Base-by-base conservation (phyloP, 1,140 invertebrate species). In the Drosophila grimshawi region DNA sequence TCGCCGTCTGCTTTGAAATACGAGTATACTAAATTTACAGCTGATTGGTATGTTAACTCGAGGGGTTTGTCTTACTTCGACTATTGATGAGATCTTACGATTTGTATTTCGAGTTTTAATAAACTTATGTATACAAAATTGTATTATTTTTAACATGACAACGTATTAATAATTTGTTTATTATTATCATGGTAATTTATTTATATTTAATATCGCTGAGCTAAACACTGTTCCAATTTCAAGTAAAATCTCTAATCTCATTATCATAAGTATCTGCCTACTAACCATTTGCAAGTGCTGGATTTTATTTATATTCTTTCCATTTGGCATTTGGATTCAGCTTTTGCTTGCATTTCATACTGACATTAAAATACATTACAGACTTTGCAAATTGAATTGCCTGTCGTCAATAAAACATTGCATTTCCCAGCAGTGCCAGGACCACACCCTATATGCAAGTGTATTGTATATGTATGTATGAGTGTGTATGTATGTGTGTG, bases 391-490 rank as follows among this genome's bases (percentile, higher is more conserved):
- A 74, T 74, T 74, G 71, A 74, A 74, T 74, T 74, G 65, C 51
- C 51, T 57, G 59, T 69, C 57, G 65, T 69, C 71, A 74, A 74
- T 74, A 74, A 74, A 69, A 74, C 59, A 69, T 74, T 69, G 51
- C 65, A 74, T 68, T 61, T 68, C 35, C 41, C 56, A 49, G 32
- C 48, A 61, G 48, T 8, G 46, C 29, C 45, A 49, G 8, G 49
- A 33, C 67, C 64, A 60, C 10, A 3, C 33, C 27, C 11, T 43
- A 39, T 27, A 19, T 19, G 19, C 19, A 19, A 19, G 19, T 19
- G 19, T 19, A 19, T 19, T 1, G 19, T 4, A n/a, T 46, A 29
- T n/a, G n/a, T 10, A 30, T 27, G 10, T 37, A 39, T 35, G 46
- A 29, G 30, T 11, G 3, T 11, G 10, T 45, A 43, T 66, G 4